A percentile compares a stretch with the other conserved stretches of the same genome.
Evolutionary conservation across 1,140 invertebrate species (phyloP).

Genomic region (Agrilus planipennis): DNA sequence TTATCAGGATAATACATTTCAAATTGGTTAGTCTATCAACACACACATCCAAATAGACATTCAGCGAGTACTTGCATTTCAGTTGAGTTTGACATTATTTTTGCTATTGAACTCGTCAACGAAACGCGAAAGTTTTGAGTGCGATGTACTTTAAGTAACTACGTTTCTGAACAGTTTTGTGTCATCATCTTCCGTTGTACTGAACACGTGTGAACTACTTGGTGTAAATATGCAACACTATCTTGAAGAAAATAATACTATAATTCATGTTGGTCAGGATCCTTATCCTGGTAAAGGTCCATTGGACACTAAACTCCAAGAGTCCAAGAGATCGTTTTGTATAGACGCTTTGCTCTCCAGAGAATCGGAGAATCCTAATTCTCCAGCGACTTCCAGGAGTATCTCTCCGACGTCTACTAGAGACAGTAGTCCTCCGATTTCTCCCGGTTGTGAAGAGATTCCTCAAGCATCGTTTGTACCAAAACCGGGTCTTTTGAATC

Average conservation of each 20-base stretch:
- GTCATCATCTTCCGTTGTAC: neutral
- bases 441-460: slow-evolving; percentile 34
- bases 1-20: slow-evolving; percentile 36
- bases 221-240: slow-evolving; percentile 23
- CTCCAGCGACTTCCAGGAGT: slow-evolving; percentile 28
- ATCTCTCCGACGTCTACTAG: slow-evolving; percentile 28
- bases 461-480: slow-evolving; percentile 25
- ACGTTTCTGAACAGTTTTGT: neutral
- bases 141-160: too few relatives aligned
- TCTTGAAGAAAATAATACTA: slow-evolving; percentile 11
- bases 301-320: slow-evolving; percentile 29
- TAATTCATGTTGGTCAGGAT: slow-evolving; percentile 12
- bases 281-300: slow-evolving; percentile 18
- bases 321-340: slow-evolving; percentile 44
- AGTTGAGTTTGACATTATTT: too few relatives aligned
- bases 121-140: too few relatives aligned
- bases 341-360: slow-evolving; percentile 51
- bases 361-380: slow-evolving; percentile 19
- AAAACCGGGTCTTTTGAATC: slow-evolving; percentile 27
- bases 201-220: too few relatives aligned
- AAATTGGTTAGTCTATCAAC: slow-evolving; percentile 34
- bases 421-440: slow-evolving; percentile 34
- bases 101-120: too few relatives aligned
- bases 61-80: too few relatives aligned
- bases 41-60: too few relatives aligned